Percentiles rank a stretch among this genome's conserved stretches.
phyloP scores from a whole-genome alignment of 2,797 vertebrate genomes.

The Acanthiza pusilla region DNA sequence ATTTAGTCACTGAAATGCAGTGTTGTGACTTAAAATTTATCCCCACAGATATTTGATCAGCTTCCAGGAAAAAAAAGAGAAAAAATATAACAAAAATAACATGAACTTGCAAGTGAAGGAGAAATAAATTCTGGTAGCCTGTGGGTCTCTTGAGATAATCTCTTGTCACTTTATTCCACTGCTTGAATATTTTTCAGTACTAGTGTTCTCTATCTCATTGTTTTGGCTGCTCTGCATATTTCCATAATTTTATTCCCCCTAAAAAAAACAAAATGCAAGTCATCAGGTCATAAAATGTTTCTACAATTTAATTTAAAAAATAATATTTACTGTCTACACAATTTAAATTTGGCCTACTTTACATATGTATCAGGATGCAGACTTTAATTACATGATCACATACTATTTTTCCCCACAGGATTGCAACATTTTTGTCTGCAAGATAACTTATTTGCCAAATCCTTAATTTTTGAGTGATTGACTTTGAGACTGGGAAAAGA shows the following conservation, averaged over 20 bases:
- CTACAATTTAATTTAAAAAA: slow-evolving; percentile 34
- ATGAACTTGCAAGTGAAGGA: background rate
- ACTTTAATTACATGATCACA: background rate
- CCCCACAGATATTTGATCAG: background rate
- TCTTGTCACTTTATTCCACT: background rate
- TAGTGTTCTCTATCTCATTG: slow-evolving; percentile 25
- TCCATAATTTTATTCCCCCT: background rate
- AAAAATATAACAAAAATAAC: background rate
- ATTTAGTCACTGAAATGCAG: slow-evolving; percentile 9
- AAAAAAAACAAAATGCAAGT: slow-evolving; percentile 36
- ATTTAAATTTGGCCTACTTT: background rate
- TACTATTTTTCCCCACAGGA: background rate
- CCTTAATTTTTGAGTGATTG: background rate
- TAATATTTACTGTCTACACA: slow-evolving; percentile 47
- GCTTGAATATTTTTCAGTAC: slow-evolving; percentile 29
- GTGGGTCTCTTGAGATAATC: slow-evolving; percentile 14
- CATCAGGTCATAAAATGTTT: slow-evolving; percentile 49
- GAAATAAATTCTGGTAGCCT: slow-evolving; percentile 38
- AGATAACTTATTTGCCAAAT: background rate
- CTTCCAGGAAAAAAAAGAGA: background rate
- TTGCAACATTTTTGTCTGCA: background rate
- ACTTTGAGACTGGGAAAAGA: slow-evolving; percentile 24
- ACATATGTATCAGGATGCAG: background rate
- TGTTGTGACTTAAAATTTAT: slow-evolving; percentile 27
- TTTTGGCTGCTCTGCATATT: slow-evolving; percentile 39